These are phyloP conservation scores for sheep (Ovis aries) DNA, from an alignment of 2,113 vertebrate genomes.

Conservation along the genomic window DNA sequence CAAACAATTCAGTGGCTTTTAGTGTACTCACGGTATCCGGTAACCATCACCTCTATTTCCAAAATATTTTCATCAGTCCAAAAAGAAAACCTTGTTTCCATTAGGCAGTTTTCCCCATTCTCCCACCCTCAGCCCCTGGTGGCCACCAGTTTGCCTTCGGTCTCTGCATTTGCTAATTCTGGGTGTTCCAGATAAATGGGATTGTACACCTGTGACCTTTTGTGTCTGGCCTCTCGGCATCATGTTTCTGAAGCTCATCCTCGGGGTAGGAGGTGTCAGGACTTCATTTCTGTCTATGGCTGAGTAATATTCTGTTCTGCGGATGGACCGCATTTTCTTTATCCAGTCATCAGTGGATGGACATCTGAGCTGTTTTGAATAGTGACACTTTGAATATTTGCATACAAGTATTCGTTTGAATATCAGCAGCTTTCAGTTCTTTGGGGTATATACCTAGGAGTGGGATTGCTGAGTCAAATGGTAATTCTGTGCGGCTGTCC, in stretches of 20 bases:
- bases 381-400: not conserved
- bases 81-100: not conserved
- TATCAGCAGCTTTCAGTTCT: not conserved
- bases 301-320: not conserved
- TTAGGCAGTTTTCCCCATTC: not conserved
- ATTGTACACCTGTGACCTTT: not conserved
- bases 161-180: not conserved
- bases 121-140: not conserved
- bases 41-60: not conserved
- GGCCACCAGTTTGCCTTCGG: not conserved
- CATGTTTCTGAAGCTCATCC: not conserved
- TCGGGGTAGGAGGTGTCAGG: not conserved
- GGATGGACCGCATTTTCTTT: not conserved
- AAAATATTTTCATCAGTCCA: not conserved
- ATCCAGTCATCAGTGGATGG: not conserved
- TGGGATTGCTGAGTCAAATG: not conserved
- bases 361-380: not conserved
- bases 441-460: not conserved
- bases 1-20: not conserved
- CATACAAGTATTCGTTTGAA: not conserved
- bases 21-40: not conserved
- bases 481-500: not conserved
- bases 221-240: not conserved
- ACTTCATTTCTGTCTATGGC: not conserved
- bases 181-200: not conserved